Evolutionary conservation across 2,888 invertebrate genomes (phyloP).

Genomic region (Monopis laevigella): DNA sequence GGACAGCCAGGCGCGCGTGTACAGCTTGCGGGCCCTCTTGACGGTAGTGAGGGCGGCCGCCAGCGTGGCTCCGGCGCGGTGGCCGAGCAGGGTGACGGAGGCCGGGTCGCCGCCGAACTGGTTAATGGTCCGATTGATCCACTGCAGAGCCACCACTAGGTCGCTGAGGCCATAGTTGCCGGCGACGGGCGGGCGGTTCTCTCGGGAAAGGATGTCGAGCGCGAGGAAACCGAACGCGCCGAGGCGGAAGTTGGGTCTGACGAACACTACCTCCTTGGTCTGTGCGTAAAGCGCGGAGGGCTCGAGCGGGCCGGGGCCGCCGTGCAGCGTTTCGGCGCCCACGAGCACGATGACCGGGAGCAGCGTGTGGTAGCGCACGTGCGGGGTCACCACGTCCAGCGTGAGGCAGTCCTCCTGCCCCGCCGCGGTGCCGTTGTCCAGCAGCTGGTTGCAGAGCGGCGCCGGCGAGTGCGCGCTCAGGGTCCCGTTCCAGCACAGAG

Average conservation of each 20-base stretch:
- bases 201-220: conserved; percentile 72
- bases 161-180: conserved; percentile 90
- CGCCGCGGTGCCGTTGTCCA: conserved; percentile 71
- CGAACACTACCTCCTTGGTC: conserved; percentile 83
- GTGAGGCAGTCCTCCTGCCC: conserved; percentile 86
- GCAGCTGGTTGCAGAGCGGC: conserved; percentile 75
- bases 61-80: conserved; percentile 85
- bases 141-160: conserved; percentile 77
- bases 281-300: conserved; percentile 82
- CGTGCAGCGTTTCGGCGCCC: conserved; percentile 81
- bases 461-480: conserved; percentile 73
- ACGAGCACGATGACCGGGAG: conserved; percentile 85
- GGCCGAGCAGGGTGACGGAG: conserved; percentile 84
- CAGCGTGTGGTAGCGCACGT: conserved; percentile 80
- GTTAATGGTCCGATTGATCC: conserved; percentile 84
- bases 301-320: conserved; percentile 77
- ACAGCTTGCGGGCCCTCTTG: conserved; percentile 70
- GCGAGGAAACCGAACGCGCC: conserved; percentile 86
- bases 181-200: conserved; percentile 77
- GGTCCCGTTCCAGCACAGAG: conserved; percentile 84
- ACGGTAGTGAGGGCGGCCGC: conserved; percentile 78
- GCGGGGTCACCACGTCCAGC: conserved; percentile 84
- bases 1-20: conserved; percentile 81
- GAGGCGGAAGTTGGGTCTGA: conserved; percentile 85
- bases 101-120: conserved; percentile 85